phyloP scores from a whole-genome alignment of 2,888 invertebrate genomes.

The Tanytarsus gracilentus region DNA sequence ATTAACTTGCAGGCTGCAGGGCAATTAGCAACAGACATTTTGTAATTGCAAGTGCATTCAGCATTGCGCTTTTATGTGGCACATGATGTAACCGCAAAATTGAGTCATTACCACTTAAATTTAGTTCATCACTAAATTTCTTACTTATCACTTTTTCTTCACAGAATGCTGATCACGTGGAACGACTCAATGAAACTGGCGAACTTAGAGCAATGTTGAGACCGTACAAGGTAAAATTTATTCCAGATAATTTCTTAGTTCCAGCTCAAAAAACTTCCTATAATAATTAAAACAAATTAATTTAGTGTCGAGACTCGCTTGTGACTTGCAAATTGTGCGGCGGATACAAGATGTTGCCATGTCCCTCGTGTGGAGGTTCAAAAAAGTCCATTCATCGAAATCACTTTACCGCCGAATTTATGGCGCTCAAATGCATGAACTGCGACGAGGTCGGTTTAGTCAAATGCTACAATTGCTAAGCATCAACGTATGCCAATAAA shows the following conservation, averaged over 20 bases:
- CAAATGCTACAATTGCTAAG: constrained; percentile 80
- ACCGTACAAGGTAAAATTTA: constrained; percentile 72
- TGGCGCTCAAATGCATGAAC: constrained; percentile 88
- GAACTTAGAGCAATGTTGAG: constrained; percentile 82
- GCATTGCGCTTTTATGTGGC: neutral
- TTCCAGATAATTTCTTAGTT: neutral
- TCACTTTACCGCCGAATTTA: constrained; percentile 88
- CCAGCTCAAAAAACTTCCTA: neutral
- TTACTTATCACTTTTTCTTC: constrained; percentile 24
- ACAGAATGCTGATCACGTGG: constrained; percentile 84
- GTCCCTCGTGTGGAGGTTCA: constrained; percentile 87
- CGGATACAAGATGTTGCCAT: constrained; percentile 83
- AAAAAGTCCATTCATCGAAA: constrained; percentile 92
- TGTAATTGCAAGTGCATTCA: too few species aligned
- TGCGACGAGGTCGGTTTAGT: constrained; percentile 93
- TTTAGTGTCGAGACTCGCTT: constrained; percentile 71
- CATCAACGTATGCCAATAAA: too few species aligned
- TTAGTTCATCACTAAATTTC: neutral
- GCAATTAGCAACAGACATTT: too few species aligned
- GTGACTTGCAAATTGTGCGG: constrained; percentile 83
- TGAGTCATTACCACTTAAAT: neutral
- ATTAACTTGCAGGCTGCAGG: neutral
- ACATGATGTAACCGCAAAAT: neutral
- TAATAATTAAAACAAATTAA: constrained; percentile 34
- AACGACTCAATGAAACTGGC: constrained; percentile 88